These are phyloP conservation scores for Bombycilla garrulus DNA, from an alignment of 2,113 vertebrate species.

Conservation along the genomic window DNA sequence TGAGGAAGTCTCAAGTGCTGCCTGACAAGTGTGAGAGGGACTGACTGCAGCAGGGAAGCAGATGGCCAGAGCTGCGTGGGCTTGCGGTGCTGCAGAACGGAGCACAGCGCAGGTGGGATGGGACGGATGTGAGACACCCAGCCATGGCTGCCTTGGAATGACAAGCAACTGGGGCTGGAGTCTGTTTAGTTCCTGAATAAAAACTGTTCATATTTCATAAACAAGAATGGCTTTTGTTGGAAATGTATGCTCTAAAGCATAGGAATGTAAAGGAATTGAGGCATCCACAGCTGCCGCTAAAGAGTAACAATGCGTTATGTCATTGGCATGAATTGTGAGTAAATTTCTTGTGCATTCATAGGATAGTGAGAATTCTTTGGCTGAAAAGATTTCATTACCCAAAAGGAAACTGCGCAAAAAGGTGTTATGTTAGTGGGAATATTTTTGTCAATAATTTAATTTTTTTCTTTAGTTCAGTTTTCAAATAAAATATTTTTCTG, in stretches of 20 bases:
- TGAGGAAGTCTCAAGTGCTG: neutral
- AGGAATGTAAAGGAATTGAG: neutral
- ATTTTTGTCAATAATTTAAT: neutral
- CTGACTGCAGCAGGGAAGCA: neutral
- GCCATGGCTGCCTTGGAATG: neutral
- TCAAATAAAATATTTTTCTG: neutral
- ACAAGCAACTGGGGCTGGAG: neutral
- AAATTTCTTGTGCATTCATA: neutral
- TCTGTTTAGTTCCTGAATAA: neutral
- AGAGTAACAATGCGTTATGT: neutral
- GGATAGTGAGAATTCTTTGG: neutral
- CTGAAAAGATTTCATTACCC: neutral
- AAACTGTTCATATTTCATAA: neutral
- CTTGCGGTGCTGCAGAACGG: neutral
- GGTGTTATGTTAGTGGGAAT: neutral
- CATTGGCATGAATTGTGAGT: neutral
- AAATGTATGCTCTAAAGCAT: neutral
- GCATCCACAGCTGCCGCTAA: neutral
- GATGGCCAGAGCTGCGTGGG: neutral
- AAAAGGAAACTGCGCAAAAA: neutral
- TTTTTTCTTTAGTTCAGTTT: neutral
- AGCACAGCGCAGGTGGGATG: neutral
- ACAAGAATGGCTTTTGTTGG: neutral
- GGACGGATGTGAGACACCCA: neutral
- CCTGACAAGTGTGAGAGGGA: neutral